A percentile compares a stretch with the other conserved stretches of the same genome.
Conservation (phyloP, 2,113 vertebrate species). For the Kryptolebias marmoratus region DNA sequence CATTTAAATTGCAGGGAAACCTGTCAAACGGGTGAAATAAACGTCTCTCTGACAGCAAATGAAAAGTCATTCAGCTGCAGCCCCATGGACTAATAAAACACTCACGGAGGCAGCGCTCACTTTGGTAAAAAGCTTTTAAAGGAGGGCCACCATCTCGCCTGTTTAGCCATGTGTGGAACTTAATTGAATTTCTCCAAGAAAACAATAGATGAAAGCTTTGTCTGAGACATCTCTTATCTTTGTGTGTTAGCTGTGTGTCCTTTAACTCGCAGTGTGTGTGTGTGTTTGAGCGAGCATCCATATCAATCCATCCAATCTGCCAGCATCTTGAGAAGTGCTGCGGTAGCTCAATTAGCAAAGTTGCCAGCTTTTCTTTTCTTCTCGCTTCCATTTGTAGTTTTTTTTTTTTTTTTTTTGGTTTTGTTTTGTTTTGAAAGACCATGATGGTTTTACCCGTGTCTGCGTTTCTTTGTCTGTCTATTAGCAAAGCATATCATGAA, state of each 20-base stretch:
- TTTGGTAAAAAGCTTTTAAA: conserved; percentile 54
- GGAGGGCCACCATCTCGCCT: conserved; percentile 41
- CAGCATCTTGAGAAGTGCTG: conserved; percentile 62
- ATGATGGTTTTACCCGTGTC: too few relatives aligned
- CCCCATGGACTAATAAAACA: conserved; percentile 30
- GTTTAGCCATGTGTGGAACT: conserved; percentile 43
- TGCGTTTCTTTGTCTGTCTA: too few relatives aligned
- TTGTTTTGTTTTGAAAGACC: neutral
- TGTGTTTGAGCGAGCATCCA: conserved; percentile 24
- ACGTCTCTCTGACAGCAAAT: neutral
- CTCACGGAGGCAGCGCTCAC: conserved; percentile 27
- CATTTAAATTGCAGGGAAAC: conserved; percentile 22
- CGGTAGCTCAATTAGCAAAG: conserved; percentile 69
- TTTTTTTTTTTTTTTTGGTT: neutral
- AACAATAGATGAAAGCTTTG: conserved; percentile 73
- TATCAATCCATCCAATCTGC: conserved; percentile 67
- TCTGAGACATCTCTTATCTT: conserved; percentile 57
- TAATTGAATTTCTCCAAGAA: conserved; percentile 73
- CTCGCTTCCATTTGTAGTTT: conserved; percentile 30
- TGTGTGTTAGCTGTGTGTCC: conserved; percentile 8
- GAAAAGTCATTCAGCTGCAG: conserved; percentile 38
- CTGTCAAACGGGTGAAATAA: conserved; percentile 24
- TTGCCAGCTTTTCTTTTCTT: conserved; percentile 24
- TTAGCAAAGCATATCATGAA: too few relatives aligned
- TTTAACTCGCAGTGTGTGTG: conserved; percentile 9